Evolutionary conservation across 2,797 vertebrate genomes (phyloP).

Genomic region (Natrix natrix): DNA sequence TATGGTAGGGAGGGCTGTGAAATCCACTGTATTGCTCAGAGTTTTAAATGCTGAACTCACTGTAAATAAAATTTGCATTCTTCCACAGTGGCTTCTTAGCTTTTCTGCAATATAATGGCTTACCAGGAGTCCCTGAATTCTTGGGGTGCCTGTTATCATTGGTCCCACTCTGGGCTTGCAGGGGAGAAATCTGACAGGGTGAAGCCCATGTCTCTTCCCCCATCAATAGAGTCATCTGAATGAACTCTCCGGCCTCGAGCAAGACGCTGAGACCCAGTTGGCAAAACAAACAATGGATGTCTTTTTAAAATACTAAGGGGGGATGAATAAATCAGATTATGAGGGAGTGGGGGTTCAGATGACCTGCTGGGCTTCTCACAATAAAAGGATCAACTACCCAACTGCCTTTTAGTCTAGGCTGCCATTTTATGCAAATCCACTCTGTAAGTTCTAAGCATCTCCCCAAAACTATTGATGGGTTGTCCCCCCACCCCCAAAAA

Average conservation of each 20-base stretch:
- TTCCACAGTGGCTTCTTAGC: not conserved
- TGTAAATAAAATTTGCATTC: not conserved
- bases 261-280: not conserved
- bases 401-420: not conserved
- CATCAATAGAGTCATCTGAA: not conserved
- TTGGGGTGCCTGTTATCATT: not conserved
- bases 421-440: not conserved
- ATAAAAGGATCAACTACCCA: not conserved
- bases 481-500: no score
- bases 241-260: not conserved
- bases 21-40: not conserved
- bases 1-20: not conserved
- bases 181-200: not conserved
- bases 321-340: not conserved
- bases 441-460: not conserved
- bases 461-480: not conserved
- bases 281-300: not conserved
- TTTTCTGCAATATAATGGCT: not conserved
- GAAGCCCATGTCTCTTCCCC: not conserved
- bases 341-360: not conserved
- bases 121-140: not conserved
- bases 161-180: not conserved
- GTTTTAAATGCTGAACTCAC: not conserved
- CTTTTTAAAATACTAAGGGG: not conserved
- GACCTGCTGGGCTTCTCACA: not conserved